Evolutionary conservation across 1,140 invertebrate species (phyloP).

Genomic region (Diploscapter pachys): DNA sequence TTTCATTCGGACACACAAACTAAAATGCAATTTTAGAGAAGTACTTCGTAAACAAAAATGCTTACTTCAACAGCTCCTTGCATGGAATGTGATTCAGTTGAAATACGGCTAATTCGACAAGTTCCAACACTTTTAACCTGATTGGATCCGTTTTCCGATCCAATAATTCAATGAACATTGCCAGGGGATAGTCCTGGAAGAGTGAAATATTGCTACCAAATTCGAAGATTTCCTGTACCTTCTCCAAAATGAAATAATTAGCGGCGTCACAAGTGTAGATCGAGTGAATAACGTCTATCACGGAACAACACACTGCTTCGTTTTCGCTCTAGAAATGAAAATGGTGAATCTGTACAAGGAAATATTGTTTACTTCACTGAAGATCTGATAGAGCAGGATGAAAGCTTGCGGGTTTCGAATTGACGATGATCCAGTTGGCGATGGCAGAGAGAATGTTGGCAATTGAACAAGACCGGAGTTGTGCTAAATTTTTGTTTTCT

Average conservation of each 20-base stretch:
- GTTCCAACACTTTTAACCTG: slow-evolving; percentile 82
- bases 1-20: slow-evolving; percentile 82
- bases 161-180: slow-evolving; percentile 92
- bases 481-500: slow-evolving; percentile 1
- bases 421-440: slow-evolving; percentile 36
- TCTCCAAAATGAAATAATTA: slow-evolving; percentile 95
- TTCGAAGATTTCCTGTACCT: too few relatives aligned
- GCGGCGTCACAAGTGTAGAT: slow-evolving; percentile 95
- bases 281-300: slow-evolving; percentile 89
- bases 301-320: slow-evolving; percentile 71
- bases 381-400: slow-evolving; percentile 48
- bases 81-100: slow-evolving; percentile 96
- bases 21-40: not conserved
- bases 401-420: slow-evolving; percentile 51
- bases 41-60: too few relatives aligned
- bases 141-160: slow-evolving; percentile 82
- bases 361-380: slow-evolving; percentile 31
- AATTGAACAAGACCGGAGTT: slow-evolving; percentile 45
- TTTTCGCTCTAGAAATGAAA: slow-evolving; percentile 34
- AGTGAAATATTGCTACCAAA: too few relatives aligned
- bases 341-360: not conserved
- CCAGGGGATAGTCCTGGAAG: slow-evolving; percentile 80
- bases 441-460: slow-evolving; percentile 44
- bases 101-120: slow-evolving; percentile 92
- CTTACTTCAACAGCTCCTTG: slow-evolving; percentile 64